Conservation (phyloP, 2,888 invertebrate genomes). For the Abscondita cerata region DNA sequence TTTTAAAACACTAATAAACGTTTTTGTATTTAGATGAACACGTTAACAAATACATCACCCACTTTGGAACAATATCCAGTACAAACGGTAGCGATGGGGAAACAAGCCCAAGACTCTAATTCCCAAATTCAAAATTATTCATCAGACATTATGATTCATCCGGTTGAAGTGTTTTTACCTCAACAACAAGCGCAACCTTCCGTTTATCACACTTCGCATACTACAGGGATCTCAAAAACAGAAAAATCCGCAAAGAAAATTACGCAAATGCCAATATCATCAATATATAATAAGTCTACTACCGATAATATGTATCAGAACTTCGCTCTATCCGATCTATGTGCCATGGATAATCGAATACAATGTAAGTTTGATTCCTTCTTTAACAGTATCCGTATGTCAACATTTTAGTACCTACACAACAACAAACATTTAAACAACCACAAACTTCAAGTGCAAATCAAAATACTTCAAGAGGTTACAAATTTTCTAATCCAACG, state of each 20-base stretch:
- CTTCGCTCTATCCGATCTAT: conserved; percentile 28
- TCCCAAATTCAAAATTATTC: conserved; percentile 31
- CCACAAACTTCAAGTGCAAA: conserved; percentile 32
- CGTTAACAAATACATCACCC: conserved; percentile 28
- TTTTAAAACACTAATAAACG: too few relatives aligned
- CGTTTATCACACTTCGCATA: conserved; percentile 47
- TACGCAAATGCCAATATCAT: conserved; percentile 18
- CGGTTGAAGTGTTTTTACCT: conserved; percentile 32
- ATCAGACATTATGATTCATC: conserved; percentile 37
- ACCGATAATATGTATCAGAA: conserved; percentile 31
- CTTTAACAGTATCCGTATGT: not conserved
- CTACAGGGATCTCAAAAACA: conserved; percentile 49
- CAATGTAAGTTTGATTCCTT: conserved; percentile 26
- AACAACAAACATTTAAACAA: conserved; percentile 39
- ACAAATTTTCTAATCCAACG: conserved; percentile 50
- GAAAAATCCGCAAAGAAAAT: conserved; percentile 43
- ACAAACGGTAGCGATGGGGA: conserved; percentile 36
- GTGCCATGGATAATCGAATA: conserved; percentile 25
- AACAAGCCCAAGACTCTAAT: conserved; percentile 40
- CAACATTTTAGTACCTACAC: conserved; percentile 19
- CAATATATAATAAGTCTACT: conserved; percentile 28
- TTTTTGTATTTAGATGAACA: conserved; percentile 29
- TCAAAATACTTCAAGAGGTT: conserved; percentile 43
- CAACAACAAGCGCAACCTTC: conserved; percentile 53
- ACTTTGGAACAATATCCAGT: conserved; percentile 53